Base-by-base conservation (phyloP, 2,888 invertebrate species). In the Drosophila paracracens region DNA sequence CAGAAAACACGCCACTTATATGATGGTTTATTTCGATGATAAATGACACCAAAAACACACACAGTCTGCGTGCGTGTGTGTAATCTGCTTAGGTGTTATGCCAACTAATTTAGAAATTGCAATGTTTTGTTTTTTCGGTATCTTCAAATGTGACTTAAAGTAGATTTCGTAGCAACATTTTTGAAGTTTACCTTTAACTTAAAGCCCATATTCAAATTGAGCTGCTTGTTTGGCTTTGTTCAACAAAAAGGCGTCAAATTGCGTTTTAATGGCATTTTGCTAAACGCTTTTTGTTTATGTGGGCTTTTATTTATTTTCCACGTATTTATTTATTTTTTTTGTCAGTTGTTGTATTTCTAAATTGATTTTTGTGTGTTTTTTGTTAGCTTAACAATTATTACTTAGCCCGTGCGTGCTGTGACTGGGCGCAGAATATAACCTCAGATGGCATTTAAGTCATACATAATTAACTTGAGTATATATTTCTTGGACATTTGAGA, bases 191-290 rank as follows among this genome's bases (percentile, higher is more conserved):
- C 16, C 46, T 46, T 40, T 38, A 25, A 21, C 46, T 58, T 62
- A 8, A 46, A 71, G 61, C 29, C 58, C 66, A 51, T 51, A 57
- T 59, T 36, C 29, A 64, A 76, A 64, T 52, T 53, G 21, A 43
- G 43, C 50, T 46, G 51, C 59, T 54, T 83, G 65, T 84, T 88
- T 85, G 69, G 70, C 71, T 84, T 81, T 79, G 70, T n/a, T 53
- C 66, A 81, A 85, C 74, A 82, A 69, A 65, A 68, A 64, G 72
- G 75, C 82, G 76, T 69, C 74, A 85, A 85, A 85, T 85, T 80
- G 80, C 46, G 59, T 83, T 86, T 85, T 88, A 85, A 85, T 85
- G 88, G 79, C 78, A 74, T 70, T 76, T 80, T 64, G 67, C 67
- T 67, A 75, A 71, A 70, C 46, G 64, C 63, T 68, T 57, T 74